Conservation (phyloP, 2,888 invertebrate genomes). For the Strigamia transsilvanica region DNA sequence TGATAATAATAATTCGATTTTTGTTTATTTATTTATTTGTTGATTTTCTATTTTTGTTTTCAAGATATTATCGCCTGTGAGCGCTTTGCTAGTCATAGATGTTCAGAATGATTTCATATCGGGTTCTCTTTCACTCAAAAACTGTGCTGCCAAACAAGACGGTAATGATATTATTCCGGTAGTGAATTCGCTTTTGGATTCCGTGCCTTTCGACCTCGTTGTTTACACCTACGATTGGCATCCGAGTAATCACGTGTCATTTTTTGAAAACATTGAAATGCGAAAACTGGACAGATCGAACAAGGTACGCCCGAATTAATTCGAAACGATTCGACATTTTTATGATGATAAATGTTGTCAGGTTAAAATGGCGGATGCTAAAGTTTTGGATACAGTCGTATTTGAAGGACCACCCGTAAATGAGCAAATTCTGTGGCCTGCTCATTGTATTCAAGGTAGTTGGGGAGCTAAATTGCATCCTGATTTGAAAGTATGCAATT, state of each 20-base stretch:
- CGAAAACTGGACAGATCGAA: conserved; percentile 78
- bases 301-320: conserved; percentile 66
- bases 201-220: conserved; percentile 83
- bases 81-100: conserved; percentile 91
- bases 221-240: conserved; percentile 98
- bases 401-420: conserved; percentile 86
- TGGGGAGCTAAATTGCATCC: conserved; percentile 94
- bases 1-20: neutral
- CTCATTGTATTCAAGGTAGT: conserved; percentile 93
- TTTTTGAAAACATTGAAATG: conserved; percentile 88
- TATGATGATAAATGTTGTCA: conserved; percentile 60
- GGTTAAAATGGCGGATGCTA: conserved; percentile 78
- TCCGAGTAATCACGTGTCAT: conserved; percentile 93
- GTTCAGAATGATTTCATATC: conserved; percentile 98
- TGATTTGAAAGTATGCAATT: conserved; percentile 75
- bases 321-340: neutral
- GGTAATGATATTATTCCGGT: conserved; percentile 90
- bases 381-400: conserved; percentile 89
- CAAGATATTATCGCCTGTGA: conserved; percentile 83
- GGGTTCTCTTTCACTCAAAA: conserved; percentile 90
- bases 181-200: conserved; percentile 83
- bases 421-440: conserved; percentile 92
- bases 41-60: conserved; percentile 56
- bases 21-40: conserved; percentile 15
- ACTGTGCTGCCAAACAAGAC: conserved; percentile 90